A percentile compares a stretch with the other conserved stretches of the same genome.
phyloP scores from a whole-genome alignment of 2,113 vertebrate genomes.

The Phylloscopus trochiloides region DNA sequence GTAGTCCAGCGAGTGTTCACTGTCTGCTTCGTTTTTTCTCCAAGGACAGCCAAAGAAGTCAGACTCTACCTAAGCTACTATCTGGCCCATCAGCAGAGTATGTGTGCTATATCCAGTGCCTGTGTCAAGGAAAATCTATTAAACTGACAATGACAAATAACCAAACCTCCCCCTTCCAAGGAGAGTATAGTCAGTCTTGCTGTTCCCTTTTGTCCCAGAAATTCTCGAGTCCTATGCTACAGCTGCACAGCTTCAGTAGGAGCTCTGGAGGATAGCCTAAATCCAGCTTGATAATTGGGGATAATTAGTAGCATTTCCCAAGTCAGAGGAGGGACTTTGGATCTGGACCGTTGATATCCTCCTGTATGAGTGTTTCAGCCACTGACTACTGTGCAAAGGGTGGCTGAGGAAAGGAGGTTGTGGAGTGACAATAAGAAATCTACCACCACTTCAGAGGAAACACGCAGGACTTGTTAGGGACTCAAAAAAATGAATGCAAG shows the following conservation, averaged over 20 bases:
- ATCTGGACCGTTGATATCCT: not conserved
- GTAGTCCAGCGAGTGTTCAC: not conserved
- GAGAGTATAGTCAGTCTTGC: not conserved
- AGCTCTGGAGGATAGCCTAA: not conserved
- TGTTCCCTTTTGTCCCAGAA: not conserved
- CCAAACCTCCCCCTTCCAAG: not conserved
- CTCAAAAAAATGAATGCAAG: not conserved
- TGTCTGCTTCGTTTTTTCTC: not conserved
- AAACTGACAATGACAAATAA: conserved; percentile 9
- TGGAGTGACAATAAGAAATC: not conserved
- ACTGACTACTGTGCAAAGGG: not conserved
- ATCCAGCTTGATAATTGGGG: not conserved
- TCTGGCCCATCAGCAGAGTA: not conserved
- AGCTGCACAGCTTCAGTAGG: not conserved
- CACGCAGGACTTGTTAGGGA: not conserved
- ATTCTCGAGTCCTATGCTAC: not conserved
- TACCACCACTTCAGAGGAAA: not conserved
- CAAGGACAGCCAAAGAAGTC: not conserved
- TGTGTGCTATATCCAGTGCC: not conserved
- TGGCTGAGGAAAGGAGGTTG: not conserved
- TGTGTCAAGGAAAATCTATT: conserved; percentile 35
- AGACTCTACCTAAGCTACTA: not conserved
- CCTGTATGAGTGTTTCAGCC: not conserved
- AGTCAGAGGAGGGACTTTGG: not conserved
- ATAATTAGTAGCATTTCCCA: not conserved